Evolutionary conservation across 2,888 invertebrate species (phyloP).

Genomic region (Calliphora vomitoria): DNA sequence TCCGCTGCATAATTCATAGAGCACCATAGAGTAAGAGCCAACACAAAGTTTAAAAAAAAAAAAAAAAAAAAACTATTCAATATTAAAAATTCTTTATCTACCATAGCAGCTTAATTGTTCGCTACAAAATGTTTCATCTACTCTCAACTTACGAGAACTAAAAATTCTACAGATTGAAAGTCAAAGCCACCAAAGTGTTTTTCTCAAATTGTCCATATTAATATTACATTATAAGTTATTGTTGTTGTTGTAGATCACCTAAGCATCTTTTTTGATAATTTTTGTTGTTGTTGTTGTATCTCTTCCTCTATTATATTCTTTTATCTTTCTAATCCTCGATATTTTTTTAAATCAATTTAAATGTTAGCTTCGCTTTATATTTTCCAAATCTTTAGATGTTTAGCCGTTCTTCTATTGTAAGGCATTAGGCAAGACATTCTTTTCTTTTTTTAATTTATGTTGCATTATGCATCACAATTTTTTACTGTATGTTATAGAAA

Average conservation of each 20-base stretch:
- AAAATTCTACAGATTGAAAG: constrained; percentile 6
- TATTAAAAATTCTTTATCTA: constrained; percentile 41
- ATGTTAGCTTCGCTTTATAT: constrained; percentile 39
- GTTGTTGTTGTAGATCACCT: constrained; percentile 15
- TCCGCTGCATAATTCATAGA: background rate
- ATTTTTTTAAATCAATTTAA: constrained; percentile 60
- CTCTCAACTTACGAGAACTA: background rate
- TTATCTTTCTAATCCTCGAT: constrained; percentile 45
- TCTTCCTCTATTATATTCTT: constrained; percentile 16
- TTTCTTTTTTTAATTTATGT: background rate
- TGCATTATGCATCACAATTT: constrained; percentile 45
- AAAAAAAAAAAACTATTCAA: constrained; percentile 13
- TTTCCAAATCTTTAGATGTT: constrained; percentile 58
- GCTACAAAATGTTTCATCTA: constrained; percentile 24
- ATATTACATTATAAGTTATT: constrained; percentile 20
- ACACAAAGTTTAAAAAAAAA: background rate
- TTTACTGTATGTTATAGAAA: constrained; percentile 28
- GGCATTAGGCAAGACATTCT: constrained; percentile 41
- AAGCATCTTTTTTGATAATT: background rate
- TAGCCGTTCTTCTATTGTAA: constrained; percentile 42
- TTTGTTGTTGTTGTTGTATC: background rate
- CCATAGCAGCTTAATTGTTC: constrained; percentile 32
- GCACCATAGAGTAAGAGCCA: background rate
- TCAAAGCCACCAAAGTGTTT: constrained; percentile 8
- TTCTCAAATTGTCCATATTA: background rate